A percentile compares a stretch with the other conserved stretches of the same genome.
Evolutionary conservation across 1,140 invertebrate genomes (phyloP).

Genomic region (Ruditapes philippinarum): DNA sequence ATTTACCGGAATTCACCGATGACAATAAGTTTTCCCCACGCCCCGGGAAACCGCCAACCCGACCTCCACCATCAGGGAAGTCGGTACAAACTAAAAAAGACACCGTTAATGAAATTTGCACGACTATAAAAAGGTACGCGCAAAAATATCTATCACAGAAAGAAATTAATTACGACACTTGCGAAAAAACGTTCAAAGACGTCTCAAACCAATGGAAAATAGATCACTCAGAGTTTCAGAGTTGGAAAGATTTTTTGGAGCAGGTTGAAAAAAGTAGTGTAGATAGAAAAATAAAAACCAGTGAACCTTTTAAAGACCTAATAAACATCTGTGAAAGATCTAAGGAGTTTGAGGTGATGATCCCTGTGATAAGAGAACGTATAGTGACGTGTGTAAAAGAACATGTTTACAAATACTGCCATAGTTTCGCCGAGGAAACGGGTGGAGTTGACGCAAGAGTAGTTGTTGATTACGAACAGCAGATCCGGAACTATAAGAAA

Average conservation of each 20-base stretch:
- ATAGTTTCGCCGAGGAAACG: constrained; percentile 76
- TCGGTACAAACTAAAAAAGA: constrained; percentile 71
- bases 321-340: constrained; percentile 74
- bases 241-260: constrained; percentile 78
- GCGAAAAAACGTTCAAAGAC: constrained; percentile 67
- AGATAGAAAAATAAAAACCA: constrained; percentile 49
- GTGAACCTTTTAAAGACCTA: constrained; percentile 64
- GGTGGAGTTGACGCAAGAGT: constrained; percentile 71
- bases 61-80: constrained; percentile 71
- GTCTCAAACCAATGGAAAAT: constrained; percentile 67
- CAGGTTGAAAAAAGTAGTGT: constrained; percentile 59
- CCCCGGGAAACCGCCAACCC: constrained; percentile 41
- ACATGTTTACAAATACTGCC: constrained; percentile 76
- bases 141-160: constrained; percentile 70
- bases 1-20: not conserved
- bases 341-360: constrained; percentile 75
- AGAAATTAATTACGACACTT: constrained; percentile 69
- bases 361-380: constrained; percentile 70
- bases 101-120: constrained; percentile 71
- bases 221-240: constrained; percentile 60
- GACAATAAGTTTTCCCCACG: constrained; percentile 3
- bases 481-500: constrained; percentile 67
- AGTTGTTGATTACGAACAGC: constrained; percentile 73
- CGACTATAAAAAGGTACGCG: constrained; percentile 72
- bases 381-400: constrained; percentile 74